Evolutionary conservation across 2,888 invertebrate species (phyloP), one percentile per base, ranked within the genome.

Genomic region (Micoletzkya japonica): DNA sequence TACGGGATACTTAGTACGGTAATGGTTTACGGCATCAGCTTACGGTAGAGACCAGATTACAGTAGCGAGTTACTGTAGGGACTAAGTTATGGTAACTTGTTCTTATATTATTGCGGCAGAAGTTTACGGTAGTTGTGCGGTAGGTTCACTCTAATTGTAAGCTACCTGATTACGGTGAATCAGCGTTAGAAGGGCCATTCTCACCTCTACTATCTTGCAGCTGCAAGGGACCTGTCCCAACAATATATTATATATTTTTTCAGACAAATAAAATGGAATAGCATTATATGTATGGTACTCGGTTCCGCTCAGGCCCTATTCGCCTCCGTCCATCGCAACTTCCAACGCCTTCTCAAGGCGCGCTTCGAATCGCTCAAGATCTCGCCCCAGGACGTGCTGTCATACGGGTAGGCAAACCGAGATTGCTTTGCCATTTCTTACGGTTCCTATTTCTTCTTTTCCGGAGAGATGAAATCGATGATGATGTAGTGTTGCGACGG

Each of bases 381-480:
- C 49, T 76, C 81, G 3, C 82, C 82, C 7, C 81, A 82, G 61
- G 82, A 85, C 70, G 72, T 82, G 2, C 69, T 82, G 6, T 75
- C 77, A 54, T 85, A 80, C 72, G 85, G 83, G 81, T 78, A 37
- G 37, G 58, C n/a, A n/a, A n/a, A n/a, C n/a, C n/a, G n/a, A n/a
- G n/a, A n/a, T n/a, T n/a, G n/a, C n/a, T n/a, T n/a, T n/a, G 36
- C 28, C n/a, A 44, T 44, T 54, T 7, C 24, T 54, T 14, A 54
- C 20, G 17, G 54, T 24, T 54, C 24, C 24, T 24, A 7, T 7
- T 54, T 7, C 44, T 14, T 14, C 44, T 44, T 44, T 44, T 14
- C 10, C 20, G 44, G 32, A 1, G 14, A 30, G 54, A 54, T 54
- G 20, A 32, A 30, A 2, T 28, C 20, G 26, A 10, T 54, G 4